These are phyloP conservation scores for Rhinichthys osculus DNA, from an alignment of 2,797 vertebrate species.

Conservation along the genomic window DNA sequence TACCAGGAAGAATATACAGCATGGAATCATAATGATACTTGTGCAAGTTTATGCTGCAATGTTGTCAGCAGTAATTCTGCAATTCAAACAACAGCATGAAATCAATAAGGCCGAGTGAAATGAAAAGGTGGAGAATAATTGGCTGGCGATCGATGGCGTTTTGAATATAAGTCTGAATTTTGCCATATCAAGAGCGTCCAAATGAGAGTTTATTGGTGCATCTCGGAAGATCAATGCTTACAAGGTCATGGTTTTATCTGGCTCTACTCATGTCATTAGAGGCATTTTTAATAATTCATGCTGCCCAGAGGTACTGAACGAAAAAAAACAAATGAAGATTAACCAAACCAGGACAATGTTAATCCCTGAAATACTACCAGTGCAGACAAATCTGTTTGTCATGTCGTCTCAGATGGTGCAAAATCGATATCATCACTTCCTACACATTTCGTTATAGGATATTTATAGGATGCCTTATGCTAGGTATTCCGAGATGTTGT, in stretches of 20 bases:
- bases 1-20: conserved; percentile 4
- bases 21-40: conserved; percentile 29
- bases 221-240: conserved; percentile 78
- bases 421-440: conserved; percentile 51
- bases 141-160: conserved; percentile 61
- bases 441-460: conserved; percentile 35
- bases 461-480: background rate
- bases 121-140: conserved; percentile 66
- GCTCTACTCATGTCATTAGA: conserved; percentile 77
- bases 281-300: conserved; percentile 76
- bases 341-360: conserved; percentile 68
- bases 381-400: conserved; percentile 60
- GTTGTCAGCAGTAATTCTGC: conserved; percentile 58
- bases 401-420: conserved; percentile 62
- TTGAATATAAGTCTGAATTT: conserved; percentile 63
- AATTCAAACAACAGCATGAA: conserved; percentile 56
- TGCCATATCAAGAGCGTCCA: conserved; percentile 68
- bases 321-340: conserved; percentile 51
- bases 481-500: background rate
- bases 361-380: conserved; percentile 57
- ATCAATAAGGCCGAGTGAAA: conserved; percentile 68
- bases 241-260: conserved; percentile 78
- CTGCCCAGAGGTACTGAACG: conserved; percentile 68
- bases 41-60: conserved; percentile 29
- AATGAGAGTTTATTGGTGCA: conserved; percentile 72